Percentiles rank a stretch among this genome's conserved stretches.
These are phyloP conservation scores for Cephus runcator DNA, from an alignment of 2,888 invertebrate species.

Conservation along the genomic window DNA sequence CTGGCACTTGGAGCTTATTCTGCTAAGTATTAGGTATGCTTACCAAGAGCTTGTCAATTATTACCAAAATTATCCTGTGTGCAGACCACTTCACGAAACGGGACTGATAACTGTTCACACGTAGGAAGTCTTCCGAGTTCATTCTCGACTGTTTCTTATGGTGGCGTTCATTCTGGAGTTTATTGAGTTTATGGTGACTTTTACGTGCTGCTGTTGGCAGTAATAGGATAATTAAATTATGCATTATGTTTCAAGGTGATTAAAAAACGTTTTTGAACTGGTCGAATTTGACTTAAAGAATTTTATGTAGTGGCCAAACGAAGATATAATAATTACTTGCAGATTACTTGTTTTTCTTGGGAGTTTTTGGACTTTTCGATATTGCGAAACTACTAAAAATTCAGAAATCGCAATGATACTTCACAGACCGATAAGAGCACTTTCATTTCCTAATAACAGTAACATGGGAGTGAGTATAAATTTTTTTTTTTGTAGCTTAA, in stretches of 20 bases:
- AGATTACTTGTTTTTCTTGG: background rate
- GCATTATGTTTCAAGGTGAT: background rate
- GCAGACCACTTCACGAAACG: conserved; percentile 36
- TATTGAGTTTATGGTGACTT: background rate
- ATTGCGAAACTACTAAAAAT: conserved; percentile 23
- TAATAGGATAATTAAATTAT: background rate
- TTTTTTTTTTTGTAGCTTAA: background rate
- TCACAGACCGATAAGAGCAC: conserved; percentile 57
- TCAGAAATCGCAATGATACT: conserved; percentile 57
- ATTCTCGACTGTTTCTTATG: background rate
- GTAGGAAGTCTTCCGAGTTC: background rate
- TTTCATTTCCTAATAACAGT: conserved; percentile 58
- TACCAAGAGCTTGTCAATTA: conserved; percentile 10
- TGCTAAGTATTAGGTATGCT: background rate
- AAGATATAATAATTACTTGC: conserved; percentile 5
- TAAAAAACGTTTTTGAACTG: background rate
- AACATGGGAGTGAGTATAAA: conserved; percentile 57
- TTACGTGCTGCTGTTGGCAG: background rate
- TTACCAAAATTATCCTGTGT: conserved; percentile 34
- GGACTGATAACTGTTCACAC: background rate
- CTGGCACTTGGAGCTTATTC: background rate
- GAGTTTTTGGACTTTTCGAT: background rate
- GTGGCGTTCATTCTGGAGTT: background rate
- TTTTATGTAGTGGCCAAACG: background rate
- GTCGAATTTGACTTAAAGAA: background rate